phyloP scores from a whole-genome alignment of 2,888 invertebrate species.

The Cheilosia soror region DNA sequence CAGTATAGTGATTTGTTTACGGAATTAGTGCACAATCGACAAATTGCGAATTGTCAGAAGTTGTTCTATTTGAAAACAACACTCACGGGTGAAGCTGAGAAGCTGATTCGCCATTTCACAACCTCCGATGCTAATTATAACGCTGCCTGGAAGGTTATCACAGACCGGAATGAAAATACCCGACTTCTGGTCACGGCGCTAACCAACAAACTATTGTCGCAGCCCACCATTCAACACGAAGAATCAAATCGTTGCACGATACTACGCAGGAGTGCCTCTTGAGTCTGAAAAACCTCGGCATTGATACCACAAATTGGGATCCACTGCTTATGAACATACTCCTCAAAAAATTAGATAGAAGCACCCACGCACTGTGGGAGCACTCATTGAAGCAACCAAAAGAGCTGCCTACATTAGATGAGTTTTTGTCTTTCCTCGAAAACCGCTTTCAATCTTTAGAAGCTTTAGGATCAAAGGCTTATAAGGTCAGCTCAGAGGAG shows the following conservation, averaged over 20 bases:
- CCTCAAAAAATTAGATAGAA: neutral
- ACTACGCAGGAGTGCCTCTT: neutral
- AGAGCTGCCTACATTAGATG: neutral
- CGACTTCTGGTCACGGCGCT: slow-evolving; percentile 17
- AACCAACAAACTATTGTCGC: neutral
- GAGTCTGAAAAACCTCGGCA: neutral
- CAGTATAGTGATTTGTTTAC: slow-evolving; percentile 36
- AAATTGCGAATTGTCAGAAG: slow-evolving; percentile 33
- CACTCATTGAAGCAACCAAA: slow-evolving; percentile 6
- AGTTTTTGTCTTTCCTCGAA: neutral
- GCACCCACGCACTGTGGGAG: neutral
- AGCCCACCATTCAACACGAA: neutral
- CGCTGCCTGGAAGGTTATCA: slow-evolving; percentile 33
- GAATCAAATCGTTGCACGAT: neutral
- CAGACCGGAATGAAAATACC: slow-evolving; percentile 13
- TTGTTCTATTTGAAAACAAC: slow-evolving; percentile 58
- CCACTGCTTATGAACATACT: neutral
- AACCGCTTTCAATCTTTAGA: neutral
- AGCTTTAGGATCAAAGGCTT: neutral
- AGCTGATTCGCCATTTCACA: slow-evolving; percentile 36
- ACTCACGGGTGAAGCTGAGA: slow-evolving; percentile 44
- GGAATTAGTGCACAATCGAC: slow-evolving; percentile 36
- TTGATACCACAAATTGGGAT: neutral
- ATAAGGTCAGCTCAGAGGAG: too few species aligned
- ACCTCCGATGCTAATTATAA: slow-evolving; percentile 7